These are phyloP conservation scores for Nycticorax nycticorax DNA, from an alignment of 2,113 vertebrate species.

Conservation along the genomic window DNA sequence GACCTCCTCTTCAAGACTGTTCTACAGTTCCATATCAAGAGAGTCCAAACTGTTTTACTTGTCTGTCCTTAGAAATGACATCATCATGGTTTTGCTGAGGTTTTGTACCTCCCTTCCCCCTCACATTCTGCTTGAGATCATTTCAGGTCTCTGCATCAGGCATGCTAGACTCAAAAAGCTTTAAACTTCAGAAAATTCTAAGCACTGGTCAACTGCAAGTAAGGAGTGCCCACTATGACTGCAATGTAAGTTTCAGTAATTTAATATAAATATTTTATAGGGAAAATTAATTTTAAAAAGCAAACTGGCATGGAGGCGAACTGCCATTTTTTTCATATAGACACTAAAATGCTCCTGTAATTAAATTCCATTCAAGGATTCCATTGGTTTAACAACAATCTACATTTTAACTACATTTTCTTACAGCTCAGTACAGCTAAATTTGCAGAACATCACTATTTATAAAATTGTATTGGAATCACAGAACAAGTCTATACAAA, in stretches of 20 bases:
- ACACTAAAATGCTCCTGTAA: background rate
- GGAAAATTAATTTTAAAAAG: background rate
- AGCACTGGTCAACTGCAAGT: background rate
- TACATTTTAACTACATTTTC: background rate
- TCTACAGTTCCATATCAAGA: background rate
- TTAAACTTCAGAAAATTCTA: background rate
- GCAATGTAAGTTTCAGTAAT: background rate
- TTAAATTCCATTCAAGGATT: slow-evolving; percentile 1
- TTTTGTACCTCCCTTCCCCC: background rate
- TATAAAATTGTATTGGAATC: slow-evolving; percentile 8
- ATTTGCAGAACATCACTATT: slow-evolving; percentile 29
- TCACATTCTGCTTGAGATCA: background rate
- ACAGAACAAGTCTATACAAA: background rate
- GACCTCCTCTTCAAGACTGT: background rate
- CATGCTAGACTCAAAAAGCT: background rate
- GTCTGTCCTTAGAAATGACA: background rate
- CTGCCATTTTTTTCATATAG: background rate
- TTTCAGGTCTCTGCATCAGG: background rate
- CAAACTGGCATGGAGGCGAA: background rate
- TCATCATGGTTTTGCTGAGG: background rate
- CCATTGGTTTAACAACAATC: background rate
- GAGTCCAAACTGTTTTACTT: background rate
- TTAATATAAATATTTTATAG: background rate
- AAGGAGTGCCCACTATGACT: background rate
- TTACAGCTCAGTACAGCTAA: background rate